These are phyloP conservation scores for Glossosoma conforme DNA, from an alignment of 1,140 invertebrate species.

Conservation along the genomic window DNA sequence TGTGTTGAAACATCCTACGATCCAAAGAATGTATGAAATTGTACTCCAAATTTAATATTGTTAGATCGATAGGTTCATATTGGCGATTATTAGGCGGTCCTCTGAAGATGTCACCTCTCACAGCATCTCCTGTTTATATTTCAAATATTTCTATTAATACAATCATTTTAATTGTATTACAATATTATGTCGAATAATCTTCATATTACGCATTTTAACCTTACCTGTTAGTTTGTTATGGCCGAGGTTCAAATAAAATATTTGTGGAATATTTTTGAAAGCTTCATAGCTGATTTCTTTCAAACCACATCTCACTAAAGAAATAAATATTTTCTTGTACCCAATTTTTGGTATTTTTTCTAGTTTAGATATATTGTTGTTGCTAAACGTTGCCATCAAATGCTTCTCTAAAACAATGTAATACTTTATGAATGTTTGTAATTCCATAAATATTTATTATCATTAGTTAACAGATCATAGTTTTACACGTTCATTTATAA, in stretches of 20 bases:
- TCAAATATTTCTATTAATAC: conserved; percentile 17
- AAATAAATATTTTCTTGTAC: conserved; percentile 39
- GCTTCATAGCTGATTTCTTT: conserved; percentile 54
- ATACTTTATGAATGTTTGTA: too few species aligned
- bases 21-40: conserved; percentile 65
- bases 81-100: conserved; percentile 51
- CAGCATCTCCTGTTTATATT: conserved; percentile 49
- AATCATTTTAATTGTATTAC: conserved; percentile 5
- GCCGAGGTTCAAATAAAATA: conserved; percentile 67
- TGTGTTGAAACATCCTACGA: conserved; percentile 65
- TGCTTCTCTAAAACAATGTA: conserved; percentile 37
- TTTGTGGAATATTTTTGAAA: conserved; percentile 59
- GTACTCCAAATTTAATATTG: conserved; percentile 59
- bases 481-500: too few species aligned
- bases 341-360: conserved; percentile 36
- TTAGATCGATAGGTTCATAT: conserved; percentile 61
- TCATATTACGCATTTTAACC: too few species aligned
- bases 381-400: conserved; percentile 42
- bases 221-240: conserved; percentile 62
- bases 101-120: conserved; percentile 54
- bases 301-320: conserved; percentile 48
- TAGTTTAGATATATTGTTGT: conserved; percentile 43
- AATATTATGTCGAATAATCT: not conserved
- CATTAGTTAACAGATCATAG: too few species aligned
- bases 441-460: too few species aligned